Evolutionary conservation across 53 echinoderm and acorn worm genomes (phyloP).

Genomic region (Apostichopus leukothele): DNA sequence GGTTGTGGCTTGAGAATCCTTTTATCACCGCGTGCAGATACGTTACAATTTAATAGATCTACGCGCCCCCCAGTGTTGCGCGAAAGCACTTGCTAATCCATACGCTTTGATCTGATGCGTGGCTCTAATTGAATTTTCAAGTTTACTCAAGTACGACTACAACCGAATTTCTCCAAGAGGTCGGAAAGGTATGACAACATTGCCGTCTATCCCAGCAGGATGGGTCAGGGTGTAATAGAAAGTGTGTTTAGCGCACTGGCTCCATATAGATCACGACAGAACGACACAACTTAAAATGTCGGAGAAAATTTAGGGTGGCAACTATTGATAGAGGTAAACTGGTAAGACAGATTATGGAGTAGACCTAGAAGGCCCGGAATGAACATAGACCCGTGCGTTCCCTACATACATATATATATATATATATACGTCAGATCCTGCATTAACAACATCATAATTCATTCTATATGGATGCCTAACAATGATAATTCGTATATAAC

Average conservation of each 20-base stretch:
- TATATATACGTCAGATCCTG: no score
- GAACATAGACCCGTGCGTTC: no score
- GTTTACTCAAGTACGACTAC: background rate
- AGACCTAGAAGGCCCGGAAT: background rate
- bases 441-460: no score
- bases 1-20: no score
- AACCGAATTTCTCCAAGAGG: background rate
- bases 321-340: background rate
- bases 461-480: no score
- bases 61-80: constrained; percentile 7
- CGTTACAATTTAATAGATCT: constrained; percentile 19
- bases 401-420: no score
- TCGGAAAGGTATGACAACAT: background rate
- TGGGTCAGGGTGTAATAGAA: constrained; percentile 13
- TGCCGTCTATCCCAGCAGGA: background rate
- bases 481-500: no score
- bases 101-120: constrained; percentile 31
- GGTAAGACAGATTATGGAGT: background rate
- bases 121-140: constrained; percentile 25
- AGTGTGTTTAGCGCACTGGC: constrained; percentile 2
- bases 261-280: constrained; percentile 4
- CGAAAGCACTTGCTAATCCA: background rate
- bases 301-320: constrained; percentile 3
- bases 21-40: background rate
- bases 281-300: constrained; percentile 3